Conservation (phyloP, 2,113 vertebrate genomes). For the Raja brachyura region DNA sequence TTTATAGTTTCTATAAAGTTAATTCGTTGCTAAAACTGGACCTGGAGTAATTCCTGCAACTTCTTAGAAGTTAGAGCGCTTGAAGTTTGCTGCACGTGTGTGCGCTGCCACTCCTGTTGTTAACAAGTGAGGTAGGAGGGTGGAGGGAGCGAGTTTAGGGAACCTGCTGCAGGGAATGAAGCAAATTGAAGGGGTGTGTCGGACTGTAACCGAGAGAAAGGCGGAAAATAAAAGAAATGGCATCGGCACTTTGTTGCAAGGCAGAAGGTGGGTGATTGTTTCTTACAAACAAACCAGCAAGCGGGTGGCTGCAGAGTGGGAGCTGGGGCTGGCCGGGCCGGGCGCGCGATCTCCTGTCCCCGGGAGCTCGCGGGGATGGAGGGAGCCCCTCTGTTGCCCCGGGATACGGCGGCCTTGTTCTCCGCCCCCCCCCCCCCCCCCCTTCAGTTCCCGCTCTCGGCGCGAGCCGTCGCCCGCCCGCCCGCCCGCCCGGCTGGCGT, state of each 20-base stretch:
- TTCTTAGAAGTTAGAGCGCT: not conserved
- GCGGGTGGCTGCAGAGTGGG: not conserved
- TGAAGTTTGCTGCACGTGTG: not conserved
- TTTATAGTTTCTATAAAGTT: not conserved
- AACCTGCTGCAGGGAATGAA: conserved; percentile 35
- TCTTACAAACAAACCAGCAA: not conserved
- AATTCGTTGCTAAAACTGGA: not conserved
- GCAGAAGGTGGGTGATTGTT: not conserved
- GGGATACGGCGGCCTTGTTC: too few relatives aligned
- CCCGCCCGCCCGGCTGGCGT: too few relatives aligned
- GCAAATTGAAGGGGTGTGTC: conserved; percentile 30
- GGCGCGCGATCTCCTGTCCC: not conserved
- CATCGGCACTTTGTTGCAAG: not conserved
- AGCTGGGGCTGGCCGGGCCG: not conserved
- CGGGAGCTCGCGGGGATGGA: not conserved
- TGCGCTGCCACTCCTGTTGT: not conserved
- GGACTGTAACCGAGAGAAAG: not conserved
- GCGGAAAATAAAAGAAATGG: conserved; percentile 10
- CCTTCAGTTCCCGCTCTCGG: not conserved
- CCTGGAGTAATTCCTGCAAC: not conserved
- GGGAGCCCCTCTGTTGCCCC: too few relatives aligned
- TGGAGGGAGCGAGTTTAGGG: conserved; percentile 17
- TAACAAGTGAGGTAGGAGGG: conserved; percentile 12
- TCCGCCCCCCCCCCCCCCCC: not conserved
- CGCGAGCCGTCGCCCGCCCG: not conserved